Base-by-base conservation (phyloP, 2,113 vertebrate genomes). In the Brachyistius frenatus region DNA sequence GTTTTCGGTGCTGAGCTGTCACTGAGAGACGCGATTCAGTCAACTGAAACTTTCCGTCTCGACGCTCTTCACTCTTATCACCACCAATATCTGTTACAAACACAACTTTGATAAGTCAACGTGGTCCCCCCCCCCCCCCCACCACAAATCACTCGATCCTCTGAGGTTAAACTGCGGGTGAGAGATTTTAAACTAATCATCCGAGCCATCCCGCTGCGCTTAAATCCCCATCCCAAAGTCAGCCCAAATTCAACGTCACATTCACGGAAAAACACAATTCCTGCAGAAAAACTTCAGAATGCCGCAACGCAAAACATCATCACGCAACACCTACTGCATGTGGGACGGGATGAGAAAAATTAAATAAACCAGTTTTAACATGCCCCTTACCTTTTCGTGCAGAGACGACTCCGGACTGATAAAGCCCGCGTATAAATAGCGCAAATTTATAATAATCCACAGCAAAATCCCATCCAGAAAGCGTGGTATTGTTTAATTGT, bases 31-130 rank as follows among this genome's bases (percentile, higher is more conserved):
- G 50, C 62, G 56, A 56, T 35, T 49, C 78, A 7, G 9, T 52
- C 55, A 71, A 56, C 64, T 39, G 76, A 92, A 93, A 93, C 90
- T 93, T 93, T 92, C 72, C 76, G 46, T 76, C 46, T 66, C 63
- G 2, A 5, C 84, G 71, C 73, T 61, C 57, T 58, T 83, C 64
- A 9, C 67, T 58, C 60, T 4, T 54, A 23, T 33, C 81, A 3
- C 56, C 65, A 7, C 35, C 1, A 78, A 8, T 5, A 65, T 68
- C 14, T 23, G 56, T 53, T 47, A 60, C 15, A 14, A 74, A 63
- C 32, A 44, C 60, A 49, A 0, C 16, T 7, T 14, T 23, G 4
- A 57, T 33, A 56, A 66, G 39, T 76, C 37, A 23, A 9, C 31
- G 31, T 14, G 54, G 23, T 73, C 37, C 32, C 32, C 3, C 0